Evolutionary conservation across 2,888 invertebrate genomes (phyloP), one percentile per base, ranked within the genome.

Genomic region (Thymelicus lineola): DNA sequence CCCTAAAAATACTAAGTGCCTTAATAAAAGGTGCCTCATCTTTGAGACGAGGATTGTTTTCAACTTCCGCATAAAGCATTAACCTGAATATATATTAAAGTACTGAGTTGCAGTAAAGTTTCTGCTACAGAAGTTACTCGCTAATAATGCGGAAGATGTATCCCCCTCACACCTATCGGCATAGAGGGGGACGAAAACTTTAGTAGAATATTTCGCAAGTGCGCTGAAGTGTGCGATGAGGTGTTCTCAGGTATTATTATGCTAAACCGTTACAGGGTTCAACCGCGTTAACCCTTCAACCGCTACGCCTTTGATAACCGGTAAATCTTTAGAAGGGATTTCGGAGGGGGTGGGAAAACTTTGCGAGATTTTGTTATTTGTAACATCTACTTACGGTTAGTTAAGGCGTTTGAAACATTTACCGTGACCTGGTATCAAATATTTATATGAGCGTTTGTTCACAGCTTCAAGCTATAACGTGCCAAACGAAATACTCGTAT

Each of bases 231-330:
- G 68, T 62, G 68, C 68, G 57, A 38, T 42, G 62, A 68, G 68
- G 68, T 68, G 62, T 68, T 45, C 55, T 17, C 68, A 6, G 45
- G 67, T 62, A 68, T 68, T 62, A 62, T 68, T 68, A 68, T 68
- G 68, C 68, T 68, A 68, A 68, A 57, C 57, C 53, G 67, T 68
- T 61, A 61, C 57, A 57, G 62, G 55, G 68, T 48, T 68, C 36
- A 62, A 36, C 57, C 20, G 53, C 53, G 57, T 57, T 57, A 57
- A 68, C 68, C 62, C 46, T 68, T 57, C 46, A 48, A 68, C 61
- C 60, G 60, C 61, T 38, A 15, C 17, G 67, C 68, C 68, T 68
- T 68, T 62, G 62, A 62, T 57, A 57, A 62, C 14, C 55, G 68
- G 36, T 68, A 68, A 68, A 62, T 62, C 46, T 68, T 68, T 42